These are phyloP conservation scores for Pseudorectes ferrugineus DNA, from an alignment of 2,113 vertebrate genomes.

Conservation along the genomic window DNA sequence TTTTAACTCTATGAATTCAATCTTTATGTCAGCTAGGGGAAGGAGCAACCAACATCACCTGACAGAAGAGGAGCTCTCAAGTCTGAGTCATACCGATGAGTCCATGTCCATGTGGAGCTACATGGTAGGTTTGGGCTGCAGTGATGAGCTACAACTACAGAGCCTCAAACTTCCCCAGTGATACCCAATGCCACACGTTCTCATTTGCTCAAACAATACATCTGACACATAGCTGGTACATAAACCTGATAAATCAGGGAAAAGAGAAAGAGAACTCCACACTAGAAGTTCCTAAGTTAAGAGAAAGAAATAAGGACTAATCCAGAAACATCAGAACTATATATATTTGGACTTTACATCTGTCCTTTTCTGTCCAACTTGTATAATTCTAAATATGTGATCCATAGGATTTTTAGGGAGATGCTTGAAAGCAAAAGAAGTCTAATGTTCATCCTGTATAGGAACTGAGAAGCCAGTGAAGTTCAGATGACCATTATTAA, in stretches of 20 bases:
- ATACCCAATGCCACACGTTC: neutral
- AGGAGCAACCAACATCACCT: neutral
- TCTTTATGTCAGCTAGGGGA: neutral
- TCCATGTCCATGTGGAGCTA: neutral
- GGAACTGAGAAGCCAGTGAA: neutral
- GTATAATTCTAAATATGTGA: neutral
- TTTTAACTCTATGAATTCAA: neutral
- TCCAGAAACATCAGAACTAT: neutral
- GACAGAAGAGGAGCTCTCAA: neutral
- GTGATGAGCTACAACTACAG: neutral
- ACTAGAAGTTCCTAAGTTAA: neutral
- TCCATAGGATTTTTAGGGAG: neutral
- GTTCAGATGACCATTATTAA: neutral
- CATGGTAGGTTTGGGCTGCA: neutral
- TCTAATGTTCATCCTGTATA: rapidly evolving
- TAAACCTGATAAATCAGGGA: neutral
- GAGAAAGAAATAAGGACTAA: neutral
- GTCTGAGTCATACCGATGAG: neutral
- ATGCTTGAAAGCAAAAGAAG: neutral
- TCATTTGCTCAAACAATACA: neutral
- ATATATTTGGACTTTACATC: neutral
- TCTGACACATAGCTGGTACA: neutral
- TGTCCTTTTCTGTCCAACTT: neutral
- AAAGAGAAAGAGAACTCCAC: neutral
- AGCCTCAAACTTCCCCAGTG: neutral